Conservation (phyloP, 2,888 invertebrate species). For the Falcaria lacertinaria region DNA sequence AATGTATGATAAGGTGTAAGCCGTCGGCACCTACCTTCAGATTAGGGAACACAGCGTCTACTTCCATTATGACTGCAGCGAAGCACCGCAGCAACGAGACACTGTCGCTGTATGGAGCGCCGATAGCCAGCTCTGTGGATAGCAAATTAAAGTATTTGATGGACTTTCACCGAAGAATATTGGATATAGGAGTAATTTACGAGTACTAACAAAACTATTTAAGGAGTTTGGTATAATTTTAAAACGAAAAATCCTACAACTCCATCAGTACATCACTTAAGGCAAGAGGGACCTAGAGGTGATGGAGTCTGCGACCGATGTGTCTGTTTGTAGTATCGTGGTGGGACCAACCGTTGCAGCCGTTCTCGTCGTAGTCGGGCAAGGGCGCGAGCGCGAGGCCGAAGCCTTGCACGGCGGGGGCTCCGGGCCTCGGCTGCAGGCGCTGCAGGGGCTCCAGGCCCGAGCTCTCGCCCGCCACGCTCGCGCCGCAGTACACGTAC, state of each 20-base stretch:
- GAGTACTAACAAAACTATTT: no score
- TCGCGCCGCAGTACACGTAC: conserved; percentile 47
- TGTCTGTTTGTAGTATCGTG: no score
- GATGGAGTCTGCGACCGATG: no score
- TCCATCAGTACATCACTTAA: no score
- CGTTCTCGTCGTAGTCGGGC: conserved; percentile 34
- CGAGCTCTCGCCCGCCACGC: conserved; percentile 17
- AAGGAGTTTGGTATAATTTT: no score
- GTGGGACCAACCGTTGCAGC: conserved; percentile 56
- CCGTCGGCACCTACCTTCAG: conserved; percentile 19
- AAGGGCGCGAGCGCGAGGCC: conserved; percentile 42
- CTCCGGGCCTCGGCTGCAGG: conserved; percentile 15
- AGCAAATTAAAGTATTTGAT: neutral
- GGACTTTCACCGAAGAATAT: no score
- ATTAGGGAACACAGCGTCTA: conserved; percentile 21
- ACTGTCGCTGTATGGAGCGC: conserved; percentile 40
- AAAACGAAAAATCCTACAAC: no score
- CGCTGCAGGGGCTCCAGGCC: conserved; percentile 24
- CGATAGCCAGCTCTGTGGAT: conserved; percentile 50
- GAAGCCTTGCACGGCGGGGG: conserved; percentile 19
- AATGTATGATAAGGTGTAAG: no score
- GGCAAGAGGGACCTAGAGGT: no score
- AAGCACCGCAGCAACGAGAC: conserved; percentile 41
- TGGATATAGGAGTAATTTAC: no score
- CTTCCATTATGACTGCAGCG: conserved; percentile 30